A percentile compares a stretch with the other conserved stretches of the same genome.
These are phyloP conservation scores for Homalodisca vitripennis DNA, from an alignment of 1,140 invertebrate species.

Conservation along the genomic window DNA sequence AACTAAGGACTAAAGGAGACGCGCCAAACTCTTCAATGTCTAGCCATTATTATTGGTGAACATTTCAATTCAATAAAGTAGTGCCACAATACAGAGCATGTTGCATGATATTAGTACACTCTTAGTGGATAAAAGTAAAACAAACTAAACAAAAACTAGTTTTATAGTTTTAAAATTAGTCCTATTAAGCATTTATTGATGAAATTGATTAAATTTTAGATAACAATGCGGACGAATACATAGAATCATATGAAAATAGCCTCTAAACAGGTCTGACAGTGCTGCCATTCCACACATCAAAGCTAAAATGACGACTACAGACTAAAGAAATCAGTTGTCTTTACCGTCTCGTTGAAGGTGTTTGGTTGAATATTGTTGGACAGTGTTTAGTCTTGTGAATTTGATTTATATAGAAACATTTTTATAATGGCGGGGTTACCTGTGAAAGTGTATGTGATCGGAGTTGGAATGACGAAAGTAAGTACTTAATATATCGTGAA, in stretches of 20 bases:
- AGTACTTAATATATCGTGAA: no score
- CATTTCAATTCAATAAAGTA: slow-evolving; percentile 21
- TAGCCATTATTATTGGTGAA: slow-evolving; percentile 17
- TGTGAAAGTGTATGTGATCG: slow-evolving; percentile 81
- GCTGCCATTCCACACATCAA: slow-evolving; percentile 4
- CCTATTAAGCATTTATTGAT: background rate
- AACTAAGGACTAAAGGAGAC: slow-evolving; percentile 28
- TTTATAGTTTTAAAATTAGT: background rate
- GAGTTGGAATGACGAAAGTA: slow-evolving; percentile 96
- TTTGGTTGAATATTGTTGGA: background rate
- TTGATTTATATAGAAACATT: background rate
- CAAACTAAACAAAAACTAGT: background rate
- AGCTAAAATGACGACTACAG: slow-evolving; percentile 3
- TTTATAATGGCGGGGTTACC: slow-evolving; percentile 7
- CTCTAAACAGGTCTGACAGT: slow-evolving; percentile 22
- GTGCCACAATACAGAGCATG: background rate
- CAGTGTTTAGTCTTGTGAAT: background rate
- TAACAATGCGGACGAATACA: slow-evolving; percentile 14
- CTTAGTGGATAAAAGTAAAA: background rate
- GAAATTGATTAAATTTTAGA: background rate
- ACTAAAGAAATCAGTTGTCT: background rate
- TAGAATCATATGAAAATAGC: slow-evolving; percentile 23
- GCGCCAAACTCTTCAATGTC: slow-evolving; percentile 33
- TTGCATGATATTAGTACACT: background rate
- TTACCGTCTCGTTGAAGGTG: background rate